Conservation (phyloP, 2,888 invertebrate species). For the Parnassius apollo region DNA sequence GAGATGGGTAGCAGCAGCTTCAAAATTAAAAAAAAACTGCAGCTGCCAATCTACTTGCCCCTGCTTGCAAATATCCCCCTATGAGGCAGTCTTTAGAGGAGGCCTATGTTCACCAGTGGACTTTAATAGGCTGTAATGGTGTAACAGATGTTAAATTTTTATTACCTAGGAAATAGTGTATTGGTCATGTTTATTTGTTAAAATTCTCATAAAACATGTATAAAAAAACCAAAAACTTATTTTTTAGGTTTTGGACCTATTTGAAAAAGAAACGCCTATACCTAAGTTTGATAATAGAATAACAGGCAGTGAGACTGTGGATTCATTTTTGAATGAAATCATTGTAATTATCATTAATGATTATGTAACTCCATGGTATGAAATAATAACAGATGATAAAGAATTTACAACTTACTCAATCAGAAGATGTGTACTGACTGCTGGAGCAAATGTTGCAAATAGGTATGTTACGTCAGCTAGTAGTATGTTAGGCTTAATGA, state of each 20-base stretch:
- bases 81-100: too few species aligned
- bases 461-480: conserved; percentile 70
- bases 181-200: too few species aligned
- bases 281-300: conserved; percentile 81
- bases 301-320: conserved; percentile 92
- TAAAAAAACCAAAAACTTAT: background rate
- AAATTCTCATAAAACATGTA: too few species aligned
- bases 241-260: conserved; percentile 62
- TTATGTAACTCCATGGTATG: conserved; percentile 89
- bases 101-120: too few species aligned
- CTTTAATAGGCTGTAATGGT: too few species aligned
- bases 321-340: conserved; percentile 92
- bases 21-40: too few species aligned
- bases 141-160: too few species aligned
- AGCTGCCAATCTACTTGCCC: too few species aligned
- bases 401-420: conserved; percentile 86
- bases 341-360: conserved; percentile 90
- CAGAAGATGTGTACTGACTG: conserved; percentile 85
- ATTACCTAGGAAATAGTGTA: too few species aligned
- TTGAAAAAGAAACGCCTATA: conserved; percentile 47
- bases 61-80: too few species aligned
- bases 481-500: too few species aligned
- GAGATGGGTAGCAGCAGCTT: too few species aligned
- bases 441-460: conserved; percentile 83
- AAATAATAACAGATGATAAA: conserved; percentile 84